phyloP scores from a whole-genome alignment of 1,140 invertebrate genomes.

The Drosophila malerkotliana region DNA sequence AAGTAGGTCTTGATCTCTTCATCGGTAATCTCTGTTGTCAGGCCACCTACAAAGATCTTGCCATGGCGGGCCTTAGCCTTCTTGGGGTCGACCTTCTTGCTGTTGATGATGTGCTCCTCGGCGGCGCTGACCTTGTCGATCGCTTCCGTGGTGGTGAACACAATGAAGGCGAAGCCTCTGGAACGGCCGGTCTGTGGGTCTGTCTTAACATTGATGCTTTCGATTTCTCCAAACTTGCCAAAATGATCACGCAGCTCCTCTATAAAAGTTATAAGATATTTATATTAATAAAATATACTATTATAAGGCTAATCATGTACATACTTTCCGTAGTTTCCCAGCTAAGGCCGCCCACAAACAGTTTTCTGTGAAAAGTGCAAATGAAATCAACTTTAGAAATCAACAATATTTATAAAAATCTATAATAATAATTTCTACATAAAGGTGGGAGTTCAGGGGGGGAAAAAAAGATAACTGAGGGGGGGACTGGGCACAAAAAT shows the following conservation, averaged over 20 bases:
- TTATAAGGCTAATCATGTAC: conserved; percentile 66
- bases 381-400: conserved; percentile 27
- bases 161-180: conserved; percentile 97
- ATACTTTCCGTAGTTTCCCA: conserved; percentile 99
- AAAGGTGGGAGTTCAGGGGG: not conserved
- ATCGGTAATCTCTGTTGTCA: conserved; percentile 94
- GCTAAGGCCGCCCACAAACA: conserved; percentile 98
- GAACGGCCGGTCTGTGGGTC: conserved; percentile 95
- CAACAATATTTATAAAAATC: not conserved
- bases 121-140: conserved; percentile 95
- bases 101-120: conserved; percentile 95
- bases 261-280: conserved; percentile 85
- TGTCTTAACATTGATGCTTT: conserved; percentile 97
- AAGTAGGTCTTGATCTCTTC: conserved; percentile 97
- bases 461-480: conserved; percentile 4
- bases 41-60: conserved; percentile 97
- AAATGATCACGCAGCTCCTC: conserved; percentile 97
- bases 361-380: conserved; percentile 91
- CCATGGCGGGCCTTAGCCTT: conserved; percentile 96
- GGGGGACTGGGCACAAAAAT: conserved; percentile 31
- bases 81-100: conserved; percentile 97
- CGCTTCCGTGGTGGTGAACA: conserved; percentile 94
- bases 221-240: conserved; percentile 94
- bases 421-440: not conserved
- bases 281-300: not conserved